Conservation (phyloP, 2,888 invertebrate genomes). For the Acrobasis suavella region DNA sequence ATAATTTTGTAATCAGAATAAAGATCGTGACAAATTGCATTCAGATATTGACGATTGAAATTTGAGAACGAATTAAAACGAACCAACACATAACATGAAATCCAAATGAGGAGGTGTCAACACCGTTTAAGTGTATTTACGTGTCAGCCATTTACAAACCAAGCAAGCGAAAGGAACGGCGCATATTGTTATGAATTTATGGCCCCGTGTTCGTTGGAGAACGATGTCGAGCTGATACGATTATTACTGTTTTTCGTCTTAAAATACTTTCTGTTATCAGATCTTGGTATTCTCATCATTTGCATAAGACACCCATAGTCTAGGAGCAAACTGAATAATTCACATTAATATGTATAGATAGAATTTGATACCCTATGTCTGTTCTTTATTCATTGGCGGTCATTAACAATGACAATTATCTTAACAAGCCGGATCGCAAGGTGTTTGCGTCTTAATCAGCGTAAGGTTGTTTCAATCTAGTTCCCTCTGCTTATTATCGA, state of each 20-base stretch:
- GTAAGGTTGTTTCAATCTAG: conserved; percentile 65
- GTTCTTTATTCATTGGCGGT: conserved; percentile 37
- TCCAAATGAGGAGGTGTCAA: conserved; percentile 48
- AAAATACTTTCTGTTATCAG: conserved; percentile 16
- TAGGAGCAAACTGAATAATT: not conserved
- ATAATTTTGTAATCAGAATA: conserved; percentile 35
- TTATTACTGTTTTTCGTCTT: conserved; percentile 21
- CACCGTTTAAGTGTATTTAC: conserved; percentile 58
- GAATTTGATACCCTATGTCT: conserved; percentile 27
- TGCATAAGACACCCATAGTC: conserved; percentile 13
- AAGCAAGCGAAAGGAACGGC: conserved; percentile 42
- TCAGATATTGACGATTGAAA: conserved; percentile 43
- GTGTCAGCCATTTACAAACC: conserved; percentile 47
- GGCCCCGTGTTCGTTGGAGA: conserved; percentile 25
- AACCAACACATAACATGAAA: conserved; percentile 48
- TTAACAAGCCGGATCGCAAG: conserved; percentile 53
- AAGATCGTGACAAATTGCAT: conserved; percentile 35
- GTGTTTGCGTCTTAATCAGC: conserved; percentile 72
- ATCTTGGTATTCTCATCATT: conserved; percentile 19
- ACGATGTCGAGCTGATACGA: conserved; percentile 20
- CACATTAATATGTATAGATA: conserved; percentile 3
- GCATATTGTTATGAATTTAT: conserved; percentile 44
- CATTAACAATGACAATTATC: conserved; percentile 53
- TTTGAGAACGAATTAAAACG: conserved; percentile 50
- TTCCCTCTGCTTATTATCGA: conserved; percentile 69